Conservation (phyloP, 2,113 vertebrate genomes). For the Anser brachyrhynchus region DNA sequence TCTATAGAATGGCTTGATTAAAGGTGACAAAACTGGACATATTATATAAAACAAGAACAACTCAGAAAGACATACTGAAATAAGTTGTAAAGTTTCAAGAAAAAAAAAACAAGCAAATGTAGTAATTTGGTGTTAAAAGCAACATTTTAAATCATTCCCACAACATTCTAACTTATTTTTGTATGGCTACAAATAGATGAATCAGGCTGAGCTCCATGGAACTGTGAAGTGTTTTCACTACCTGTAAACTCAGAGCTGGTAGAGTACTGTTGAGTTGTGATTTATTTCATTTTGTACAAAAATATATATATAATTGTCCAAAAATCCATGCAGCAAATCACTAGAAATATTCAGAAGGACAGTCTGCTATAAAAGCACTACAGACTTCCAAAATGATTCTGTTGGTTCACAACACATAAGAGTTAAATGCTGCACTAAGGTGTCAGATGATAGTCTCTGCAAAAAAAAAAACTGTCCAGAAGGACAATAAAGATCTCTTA, state of each 20-base stretch:
- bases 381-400: conserved; percentile 67
- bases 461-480: conserved; percentile 82
- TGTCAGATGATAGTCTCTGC: conserved; percentile 84
- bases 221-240: conserved; percentile 69
- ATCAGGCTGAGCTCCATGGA: conserved; percentile 9
- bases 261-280: conserved; percentile 81
- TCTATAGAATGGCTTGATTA: conserved; percentile 51
- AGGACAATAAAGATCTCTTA: conserved; percentile 80
- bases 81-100: not conserved
- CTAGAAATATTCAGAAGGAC: conserved; percentile 17
- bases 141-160: not conserved
- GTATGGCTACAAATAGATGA: conserved; percentile 38
- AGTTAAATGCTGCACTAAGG: conserved; percentile 73
- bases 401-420: conserved; percentile 72
- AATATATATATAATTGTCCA: conserved; percentile 86
- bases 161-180: conserved; percentile 2
- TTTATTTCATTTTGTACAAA: conserved; percentile 85
- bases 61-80: conserved; percentile 42
- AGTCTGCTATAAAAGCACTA: conserved; percentile 37
- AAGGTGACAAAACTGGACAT: conserved; percentile 33
- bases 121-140: conserved; percentile 21
- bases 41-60: conserved; percentile 37
- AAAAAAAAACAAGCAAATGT: conserved; percentile 41
- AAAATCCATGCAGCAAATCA: conserved; percentile 65
- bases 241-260: conserved; percentile 89